Conservation (phyloP, 2,797 vertebrate species). For the Vultur gryphus region DNA sequence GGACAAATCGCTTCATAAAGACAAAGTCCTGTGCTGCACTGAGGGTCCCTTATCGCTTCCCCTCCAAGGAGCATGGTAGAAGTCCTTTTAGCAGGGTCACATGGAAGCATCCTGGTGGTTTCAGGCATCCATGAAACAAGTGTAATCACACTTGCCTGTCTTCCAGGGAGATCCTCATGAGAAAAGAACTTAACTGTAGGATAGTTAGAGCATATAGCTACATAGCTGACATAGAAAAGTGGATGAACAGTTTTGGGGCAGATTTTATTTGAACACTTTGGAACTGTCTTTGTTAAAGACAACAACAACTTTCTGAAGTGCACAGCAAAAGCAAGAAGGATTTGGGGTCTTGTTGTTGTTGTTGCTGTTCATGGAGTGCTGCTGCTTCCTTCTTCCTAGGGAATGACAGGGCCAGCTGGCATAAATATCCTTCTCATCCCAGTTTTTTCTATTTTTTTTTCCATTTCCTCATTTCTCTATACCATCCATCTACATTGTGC, state of each 20-base stretch:
- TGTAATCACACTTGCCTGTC: background rate
- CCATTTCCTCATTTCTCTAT: background rate
- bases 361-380: background rate
- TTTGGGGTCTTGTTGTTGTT: background rate
- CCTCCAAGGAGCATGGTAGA: background rate
- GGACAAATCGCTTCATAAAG: background rate
- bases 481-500: background rate
- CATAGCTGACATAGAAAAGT: background rate
- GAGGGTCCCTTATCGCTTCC: background rate
- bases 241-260: background rate
- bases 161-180: background rate
- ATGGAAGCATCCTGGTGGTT: background rate
- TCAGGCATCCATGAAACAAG: background rate
- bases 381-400: background rate
- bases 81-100: background rate
- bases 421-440: background rate
- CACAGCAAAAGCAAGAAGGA: background rate
- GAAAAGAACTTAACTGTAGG: background rate
- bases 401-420: background rate
- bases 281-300: background rate
- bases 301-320: background rate
- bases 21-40: background rate
- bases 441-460: accelerated
- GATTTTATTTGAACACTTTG: background rate
- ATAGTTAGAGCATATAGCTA: background rate